phyloP scores from a whole-genome alignment of 1,140 invertebrate species.

The Eupristina koningsbergeri region DNA sequence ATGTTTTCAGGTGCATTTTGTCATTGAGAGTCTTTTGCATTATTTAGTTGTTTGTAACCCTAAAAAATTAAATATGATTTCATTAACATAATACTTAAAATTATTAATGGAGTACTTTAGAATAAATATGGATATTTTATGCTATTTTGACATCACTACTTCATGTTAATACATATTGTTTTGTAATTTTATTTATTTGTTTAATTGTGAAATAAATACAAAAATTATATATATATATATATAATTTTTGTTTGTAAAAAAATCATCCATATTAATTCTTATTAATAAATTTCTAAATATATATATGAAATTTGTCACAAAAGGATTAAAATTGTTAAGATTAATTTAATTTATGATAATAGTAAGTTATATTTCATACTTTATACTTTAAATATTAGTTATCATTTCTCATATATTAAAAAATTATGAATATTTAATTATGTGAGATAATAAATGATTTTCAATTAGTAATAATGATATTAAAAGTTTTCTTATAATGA shows the following conservation, averaged over 20 bases:
- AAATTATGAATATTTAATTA: not conserved
- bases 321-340: not conserved
- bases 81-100: not conserved
- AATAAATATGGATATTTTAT: not conserved
- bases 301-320: too few relatives aligned
- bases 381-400: too few relatives aligned
- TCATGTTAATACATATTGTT: not conserved
- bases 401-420: not conserved
- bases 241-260: not conserved
- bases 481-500: not conserved
- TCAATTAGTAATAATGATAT: not conserved
- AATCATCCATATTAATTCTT: not conserved
- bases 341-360: too few relatives aligned
- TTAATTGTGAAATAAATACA: not conserved
- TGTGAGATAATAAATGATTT: not conserved
- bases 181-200: not conserved
- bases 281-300: not conserved
- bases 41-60: slow-evolving; percentile 49
- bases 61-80: slow-evolving; percentile 22
- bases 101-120: not conserved
- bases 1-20: slow-evolving; percentile 27
- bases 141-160: not conserved
- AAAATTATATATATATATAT: not conserved
- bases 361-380: too few relatives aligned
- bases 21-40: slow-evolving; percentile 41